Percentiles rank a stretch among this genome's conserved stretches.
Evolutionary conservation across 2,113 vertebrate species (phyloP).

Genomic region (Verasper variegatus): DNA sequence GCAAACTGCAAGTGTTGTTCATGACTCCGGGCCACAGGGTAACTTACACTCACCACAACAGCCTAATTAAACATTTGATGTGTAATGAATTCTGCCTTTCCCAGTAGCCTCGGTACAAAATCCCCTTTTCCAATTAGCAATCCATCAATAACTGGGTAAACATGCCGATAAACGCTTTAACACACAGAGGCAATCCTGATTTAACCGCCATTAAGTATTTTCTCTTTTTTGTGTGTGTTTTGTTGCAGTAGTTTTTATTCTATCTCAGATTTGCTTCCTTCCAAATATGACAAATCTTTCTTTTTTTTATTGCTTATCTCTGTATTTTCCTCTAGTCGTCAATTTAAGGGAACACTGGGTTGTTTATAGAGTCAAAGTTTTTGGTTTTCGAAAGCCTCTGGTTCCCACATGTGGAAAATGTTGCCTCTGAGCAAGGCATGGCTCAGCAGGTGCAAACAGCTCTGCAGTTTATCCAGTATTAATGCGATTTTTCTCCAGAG

Average conservation of each 20-base stretch:
- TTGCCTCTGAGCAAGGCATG: background rate
- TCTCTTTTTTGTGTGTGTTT: background rate
- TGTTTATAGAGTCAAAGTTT: background rate
- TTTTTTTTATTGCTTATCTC: no score
- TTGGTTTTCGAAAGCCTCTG: no score
- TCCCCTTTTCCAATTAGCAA: constrained; percentile 17
- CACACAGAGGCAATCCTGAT: background rate
- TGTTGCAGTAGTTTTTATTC: background rate
- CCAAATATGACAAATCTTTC: no score
- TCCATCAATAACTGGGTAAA: constrained; percentile 14
- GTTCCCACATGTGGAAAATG: background rate
- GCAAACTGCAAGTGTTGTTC: background rate
- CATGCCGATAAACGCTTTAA: background rate
- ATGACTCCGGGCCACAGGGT: background rate
- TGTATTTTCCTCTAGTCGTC: no score
- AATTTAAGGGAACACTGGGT: background rate
- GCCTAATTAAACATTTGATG: constrained; percentile 19
- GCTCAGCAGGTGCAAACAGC: no score
- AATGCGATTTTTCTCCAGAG: constrained; percentile 3
- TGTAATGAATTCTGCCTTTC: constrained; percentile 23
- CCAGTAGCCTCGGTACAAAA: constrained; percentile 11
- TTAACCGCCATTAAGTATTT: background rate
- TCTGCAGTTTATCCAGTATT: background rate
- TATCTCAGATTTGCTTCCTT: no score
- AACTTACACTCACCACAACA: background rate